Evolutionary conservation across 1,140 invertebrate genomes (phyloP), one percentile per base, ranked within the genome.

Genomic region (Sesamia nonagrioides): DNA sequence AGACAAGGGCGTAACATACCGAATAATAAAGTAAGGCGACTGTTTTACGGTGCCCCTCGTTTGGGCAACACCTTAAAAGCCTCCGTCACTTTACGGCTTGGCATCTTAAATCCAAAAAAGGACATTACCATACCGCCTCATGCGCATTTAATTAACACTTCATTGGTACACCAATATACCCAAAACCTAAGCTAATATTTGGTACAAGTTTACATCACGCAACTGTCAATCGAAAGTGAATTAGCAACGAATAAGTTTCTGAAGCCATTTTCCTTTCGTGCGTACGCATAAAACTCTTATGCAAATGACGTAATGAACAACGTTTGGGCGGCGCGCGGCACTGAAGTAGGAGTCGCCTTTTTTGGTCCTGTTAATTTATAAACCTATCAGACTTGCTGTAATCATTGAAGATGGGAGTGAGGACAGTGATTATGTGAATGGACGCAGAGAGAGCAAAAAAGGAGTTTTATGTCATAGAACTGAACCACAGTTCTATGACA

Each of bases 321-420:
- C 60, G 37, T 40, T 63, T 63, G 60, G 60, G 60, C 17, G 60
- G 60, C 60, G 60, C 58, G 27, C 58, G 58, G 27, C 27, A 27
- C 6, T 8, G 27, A 27, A 8, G 18, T 15, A 35, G 33, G 33
- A 15, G 13, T 61, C 37, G 37, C 60, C 60, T 63, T 63, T 63
- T 63, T 63, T 63, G 60, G 60, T 40, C 3, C n/a, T 18, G 15
- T 40, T 63, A 63, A 63, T 63, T 63, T 63, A 63, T 63, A 63
- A 40, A 42, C 60, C 60, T 63, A 63, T 63, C 60, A 63, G 35
- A 11, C 60, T 40, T n/a, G 60, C 60, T 5, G 35, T 63, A 42
- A 63, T 63, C 42, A 63, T 9, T 2, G 50, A n/a, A 18, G 15
- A 52, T n/a, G 50, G 50, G 37, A n/a, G 60, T 18, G 56, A 60